Evolutionary conservation across 2,888 invertebrate species (phyloP), one percentile per base, ranked within the genome.

Genomic region (Mamestra brassicae): DNA sequence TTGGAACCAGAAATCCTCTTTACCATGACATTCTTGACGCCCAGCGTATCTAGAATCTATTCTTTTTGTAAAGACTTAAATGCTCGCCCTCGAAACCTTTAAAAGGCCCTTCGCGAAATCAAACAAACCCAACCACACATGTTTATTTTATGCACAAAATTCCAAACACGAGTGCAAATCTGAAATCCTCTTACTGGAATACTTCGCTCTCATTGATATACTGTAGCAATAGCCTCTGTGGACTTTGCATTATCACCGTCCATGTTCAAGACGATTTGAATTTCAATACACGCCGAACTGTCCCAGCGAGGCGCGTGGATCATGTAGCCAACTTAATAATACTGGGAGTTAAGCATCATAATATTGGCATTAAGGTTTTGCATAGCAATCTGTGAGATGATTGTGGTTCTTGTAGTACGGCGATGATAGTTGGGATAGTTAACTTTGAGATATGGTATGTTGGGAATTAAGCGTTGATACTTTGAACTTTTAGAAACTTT

Each of bases 211-310:
- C 91, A 90, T 91, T 91, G 89, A 88, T 90, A 91, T 91, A 91
- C 91, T 88, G 91, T 83, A 90, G 89, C 88, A 90, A 90, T 89
- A 88, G 85, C 65, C 77, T 80, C 86, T 81, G 80, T 80, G 84
- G 83, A 87, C 87, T 87, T 88, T 89, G 89, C 91, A 89, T 90
- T 91, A 91, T 90, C 92, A 86, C 84, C 81, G 90, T 85, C 86
- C 89, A 84, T 86, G 84, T 87, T 84, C 83, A 78, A 84, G 84
- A 84, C 85, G 87, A 91, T 91, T 92, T 91, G 92, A 92, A 92
- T 92, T 91, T 92, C 91, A 92, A 92, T 92, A 88, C 88, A 85
- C 83, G 76, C 73, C 80, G 70, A 85, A 76, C 78, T 76, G 78
- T 75, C 68, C 78, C 60, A 57, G 61, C 60, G 64, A 71, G 64